Evolutionary conservation across 2,797 vertebrate species (phyloP), one percentile per base, ranked within the genome.

Genomic region (Meda fulgida): DNA sequence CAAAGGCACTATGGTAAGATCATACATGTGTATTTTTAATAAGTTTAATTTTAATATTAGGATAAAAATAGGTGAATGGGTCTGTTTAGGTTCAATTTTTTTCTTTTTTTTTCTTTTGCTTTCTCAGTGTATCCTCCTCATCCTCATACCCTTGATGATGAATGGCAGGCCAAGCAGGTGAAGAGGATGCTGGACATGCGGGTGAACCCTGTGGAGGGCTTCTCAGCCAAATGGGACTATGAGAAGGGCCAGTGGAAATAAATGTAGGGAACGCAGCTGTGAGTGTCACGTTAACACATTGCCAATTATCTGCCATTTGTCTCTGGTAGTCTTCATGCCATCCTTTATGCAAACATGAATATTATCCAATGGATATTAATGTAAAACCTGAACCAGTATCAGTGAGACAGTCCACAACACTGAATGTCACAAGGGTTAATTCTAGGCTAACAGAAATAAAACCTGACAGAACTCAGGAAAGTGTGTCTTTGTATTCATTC

Each of bases 181-280:
- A 87, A 96, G 91, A 94, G 96, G 89, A 94, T 96, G 93, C 31
- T 97, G 90, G 96, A 97, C 89, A 96, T 97, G 96, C 94, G 87
- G 81, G 7, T 94, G 4, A 96, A 94, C 89, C 96, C 96, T 0
- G 58, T 97, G 21, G 81, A 97, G 81, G 96, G 97, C 34, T 87
- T 97, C 69, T 81, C 96, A 0, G 43, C 95, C 84, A 92, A 92
- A 34, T 98, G 97, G 97, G 96, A 98, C 92, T 97, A 97, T 0
- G 93, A 96, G 86, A 97, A 95, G 92, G 94, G 94, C n/a, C 93
- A 96, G 81, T 97, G 97, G 97, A 97, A 97, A 91, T 96, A 90
- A 89, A 89, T 10, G 29, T 26, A 66, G 18, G 34, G 48, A 16
- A 71, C 65, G 36, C 55, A 53, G 34, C 13, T 71, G 53, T 16